Base-by-base conservation (phyloP, 2,113 vertebrate species). In the Orientallactaga bullata region DNA sequence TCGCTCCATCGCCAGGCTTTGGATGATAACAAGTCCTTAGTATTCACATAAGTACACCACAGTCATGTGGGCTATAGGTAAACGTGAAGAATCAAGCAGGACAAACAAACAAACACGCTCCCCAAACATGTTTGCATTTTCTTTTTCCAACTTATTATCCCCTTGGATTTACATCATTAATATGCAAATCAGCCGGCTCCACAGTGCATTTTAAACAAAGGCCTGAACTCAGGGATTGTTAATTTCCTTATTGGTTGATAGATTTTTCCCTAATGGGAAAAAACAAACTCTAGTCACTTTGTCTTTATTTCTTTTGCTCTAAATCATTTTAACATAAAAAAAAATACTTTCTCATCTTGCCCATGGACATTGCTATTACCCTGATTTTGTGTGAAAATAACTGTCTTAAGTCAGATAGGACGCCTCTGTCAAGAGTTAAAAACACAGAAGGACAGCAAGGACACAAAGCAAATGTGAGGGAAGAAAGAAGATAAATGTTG, bases 131-230 rank as follows among this genome's bases (percentile, higher is more conserved):
- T 69, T 96, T 81, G 71, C 28, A 61, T 10, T 16, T 66, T 76
- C 51, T 88, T 23, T 72, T 94, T 69, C 4, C 61, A 3, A 28
- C 93, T 89, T 93, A 26, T 81, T 82, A 80, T 73, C 95, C 88
- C 92, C 71, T 90, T 94, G 85, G 93, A 85, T 0, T 94, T 91
- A 91, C 76, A 93, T 91, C 78, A 97, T 96, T 95, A 93, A 88
- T 86, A 95, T 92, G 95, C 94, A 96, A 95, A 92, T 94, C 84
- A 94, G 69, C 90, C 1, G 73, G 66, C 83, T 65, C 55, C 35
- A 72, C 76, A 89, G 91, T 89, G 72, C 21, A 74, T 16, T 96
- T 77, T 88, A 96, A 93, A 32, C 4, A 23, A 93, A 96, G 65
- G 71, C 71, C 30, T 76, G 87, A 92, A 95, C 91, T 85, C 66